Evolutionary conservation across 2,113 vertebrate genomes (phyloP), one percentile per base, ranked within the genome.

Genomic region (Piaya cayana): DNA sequence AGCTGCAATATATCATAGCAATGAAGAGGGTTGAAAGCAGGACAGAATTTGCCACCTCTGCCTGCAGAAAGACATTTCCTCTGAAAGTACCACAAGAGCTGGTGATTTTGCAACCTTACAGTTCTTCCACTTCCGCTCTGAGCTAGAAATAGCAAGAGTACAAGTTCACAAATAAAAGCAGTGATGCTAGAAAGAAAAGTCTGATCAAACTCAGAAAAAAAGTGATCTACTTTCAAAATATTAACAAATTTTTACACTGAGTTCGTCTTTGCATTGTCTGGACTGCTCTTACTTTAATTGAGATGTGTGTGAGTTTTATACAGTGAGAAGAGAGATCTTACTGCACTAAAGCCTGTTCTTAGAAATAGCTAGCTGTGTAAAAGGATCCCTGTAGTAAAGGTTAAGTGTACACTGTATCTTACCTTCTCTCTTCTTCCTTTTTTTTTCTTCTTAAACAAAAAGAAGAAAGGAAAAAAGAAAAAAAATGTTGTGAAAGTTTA

Each of bases 321-420:
- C 16, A 81, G 49, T 55, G 63, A 95, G 78, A 91, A 82, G 22
- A 37, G 89, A 95, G 45, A 95, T 77, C 70, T 94, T 72, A 76
- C 74, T 91, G 50, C 55, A 74, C 68, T 90, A 86, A 71, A 88
- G 72, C 63, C 34, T 92, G 32, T 81, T 96, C 91, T 95, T 59
- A 94, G 86, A 95, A 95, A 78, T 49, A 97, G 65, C 42, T 84
- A 43, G 63, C 77, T 92, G 49, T 82, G 89, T 91, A 90, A 95
- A 95, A 81, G 64, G 74, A 96, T 89, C 75, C 55, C 82, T 95
- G 60, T 86, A 96, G 95, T 94, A 97, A 97, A 97, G 94, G 86
- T 93, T 95, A 96, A 93, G 80, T 92, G 82, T 95, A 91, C 63
- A 60, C 59, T 84, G 55, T 85, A 90, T 91, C 82, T 96, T 96